phyloP scores from a whole-genome alignment of 2,888 invertebrate genomes.

The Baccha elongata region DNA sequence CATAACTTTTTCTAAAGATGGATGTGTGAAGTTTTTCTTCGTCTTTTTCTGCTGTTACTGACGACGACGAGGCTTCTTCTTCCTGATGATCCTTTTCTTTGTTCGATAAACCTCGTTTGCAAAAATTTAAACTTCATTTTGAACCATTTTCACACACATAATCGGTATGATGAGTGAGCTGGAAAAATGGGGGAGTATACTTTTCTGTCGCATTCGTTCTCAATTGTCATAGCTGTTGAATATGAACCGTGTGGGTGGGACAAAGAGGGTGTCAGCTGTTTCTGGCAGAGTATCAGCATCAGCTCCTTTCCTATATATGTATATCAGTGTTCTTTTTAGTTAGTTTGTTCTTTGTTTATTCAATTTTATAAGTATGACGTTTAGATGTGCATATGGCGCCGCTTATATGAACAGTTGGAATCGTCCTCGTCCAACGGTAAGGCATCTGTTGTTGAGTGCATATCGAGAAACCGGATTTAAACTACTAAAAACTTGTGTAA shows the following conservation, averaged over 20 bases:
- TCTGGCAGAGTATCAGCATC: slow-evolving; percentile 46
- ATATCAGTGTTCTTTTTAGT: slow-evolving; percentile 45
- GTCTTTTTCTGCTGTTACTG: neutral
- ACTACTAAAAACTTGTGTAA: slow-evolving; percentile 67
- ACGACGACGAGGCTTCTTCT: neutral
- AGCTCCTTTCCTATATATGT: slow-evolving; percentile 40
- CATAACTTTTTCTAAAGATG: slow-evolving; percentile 35
- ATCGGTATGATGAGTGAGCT: neutral
- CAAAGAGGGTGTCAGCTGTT: slow-evolving; percentile 41
- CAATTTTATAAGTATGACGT: neutral
- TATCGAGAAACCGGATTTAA: slow-evolving; percentile 65
- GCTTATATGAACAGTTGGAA: slow-evolving; percentile 4
- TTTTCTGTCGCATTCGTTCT: slow-evolving; percentile 8
- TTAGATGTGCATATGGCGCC: slow-evolving; percentile 39
- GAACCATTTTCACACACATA: slow-evolving; percentile 52
- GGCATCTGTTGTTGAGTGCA: slow-evolving; percentile 56
- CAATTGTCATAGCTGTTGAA: slow-evolving; percentile 49
- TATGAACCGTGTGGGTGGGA: slow-evolving; percentile 8
- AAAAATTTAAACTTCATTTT: slow-evolving; percentile 68
- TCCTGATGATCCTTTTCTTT: slow-evolving; percentile 40
- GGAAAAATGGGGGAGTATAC: neutral
- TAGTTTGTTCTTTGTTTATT: slow-evolving; percentile 28
- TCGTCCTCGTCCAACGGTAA: neutral
- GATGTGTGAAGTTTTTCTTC: slow-evolving; percentile 3
- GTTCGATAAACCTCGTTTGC: slow-evolving; percentile 69